A percentile compares a stretch with the other conserved stretches of the same genome.
phyloP scores from a whole-genome alignment of 2,888 invertebrate species.

The Drosophila robusta region DNA sequence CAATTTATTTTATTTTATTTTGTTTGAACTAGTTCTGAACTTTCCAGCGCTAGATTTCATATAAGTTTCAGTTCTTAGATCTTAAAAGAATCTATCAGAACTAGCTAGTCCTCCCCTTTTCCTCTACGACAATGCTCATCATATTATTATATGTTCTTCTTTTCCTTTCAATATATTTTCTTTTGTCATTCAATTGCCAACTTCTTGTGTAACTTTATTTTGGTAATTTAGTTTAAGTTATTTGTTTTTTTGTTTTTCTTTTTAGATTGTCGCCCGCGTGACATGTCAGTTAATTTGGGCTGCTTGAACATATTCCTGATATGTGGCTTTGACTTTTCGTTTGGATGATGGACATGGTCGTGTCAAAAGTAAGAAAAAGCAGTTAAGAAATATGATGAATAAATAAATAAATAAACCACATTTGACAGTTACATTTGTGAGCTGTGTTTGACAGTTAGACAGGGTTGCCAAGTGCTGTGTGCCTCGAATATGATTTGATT shows the following conservation, averaged over 20 bases:
- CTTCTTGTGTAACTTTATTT: slow-evolving; percentile 11
- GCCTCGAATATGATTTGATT: slow-evolving; percentile 45
- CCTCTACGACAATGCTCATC: neutral
- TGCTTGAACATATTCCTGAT: slow-evolving; percentile 39
- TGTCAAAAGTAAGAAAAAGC: slow-evolving; percentile 64
- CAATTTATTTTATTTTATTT: no score
- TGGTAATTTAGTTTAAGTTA: slow-evolving; percentile 12
- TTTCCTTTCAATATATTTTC: slow-evolving; percentile 2
- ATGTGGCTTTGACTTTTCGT: slow-evolving; percentile 36
- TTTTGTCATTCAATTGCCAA: slow-evolving; percentile 58
- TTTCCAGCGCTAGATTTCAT: no score
- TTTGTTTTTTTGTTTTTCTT: slow-evolving; percentile 1
- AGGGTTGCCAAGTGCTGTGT: slow-evolving; percentile 43
- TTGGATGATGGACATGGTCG: slow-evolving; percentile 56
- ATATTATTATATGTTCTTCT: slow-evolving; percentile 1
- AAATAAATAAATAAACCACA: slow-evolving; percentile 59
- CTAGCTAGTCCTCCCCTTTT: neutral
- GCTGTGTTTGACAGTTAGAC: slow-evolving; percentile 69
- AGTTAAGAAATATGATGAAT: slow-evolving; percentile 62
- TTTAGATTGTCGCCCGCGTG: slow-evolving; percentile 47
- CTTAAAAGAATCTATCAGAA: neutral
- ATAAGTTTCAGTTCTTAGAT: neutral
- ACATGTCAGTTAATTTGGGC: slow-evolving; percentile 57
- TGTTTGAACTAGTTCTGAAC: no score
- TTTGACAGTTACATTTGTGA: slow-evolving; percentile 66